Conservation (phyloP, 2,113 vertebrate genomes). For the Oryzias javanicus region DNA sequence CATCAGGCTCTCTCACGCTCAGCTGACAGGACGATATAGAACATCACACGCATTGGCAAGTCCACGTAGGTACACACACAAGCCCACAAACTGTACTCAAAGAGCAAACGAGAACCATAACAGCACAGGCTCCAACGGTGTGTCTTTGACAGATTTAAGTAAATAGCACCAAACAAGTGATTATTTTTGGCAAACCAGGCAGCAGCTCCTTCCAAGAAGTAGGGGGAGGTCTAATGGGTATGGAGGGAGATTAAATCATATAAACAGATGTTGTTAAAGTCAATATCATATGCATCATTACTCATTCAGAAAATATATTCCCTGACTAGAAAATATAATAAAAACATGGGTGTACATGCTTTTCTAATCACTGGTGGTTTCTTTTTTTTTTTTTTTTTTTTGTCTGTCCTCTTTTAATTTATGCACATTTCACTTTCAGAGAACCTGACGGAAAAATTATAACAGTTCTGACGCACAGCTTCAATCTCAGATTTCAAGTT, state of each 20-base stretch:
- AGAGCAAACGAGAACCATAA: slow-evolving; percentile 55
- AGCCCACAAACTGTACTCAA: slow-evolving; percentile 35
- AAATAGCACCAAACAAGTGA: slow-evolving; percentile 78
- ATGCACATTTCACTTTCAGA: no score
- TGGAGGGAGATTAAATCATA: slow-evolving; percentile 70
- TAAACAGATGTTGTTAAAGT: slow-evolving; percentile 78
- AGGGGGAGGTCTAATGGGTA: slow-evolving; percentile 66
- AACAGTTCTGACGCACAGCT: no score
- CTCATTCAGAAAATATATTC: slow-evolving; percentile 56
- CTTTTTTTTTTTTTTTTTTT: slow-evolving; percentile 12
- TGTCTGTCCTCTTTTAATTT: slow-evolving; percentile 4
- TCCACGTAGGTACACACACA: slow-evolving; percentile 35
- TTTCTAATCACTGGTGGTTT: slow-evolving; percentile 11
- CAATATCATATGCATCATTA: slow-evolving; percentile 74
- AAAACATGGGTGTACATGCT: slow-evolving; percentile 32
- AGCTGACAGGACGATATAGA: slow-evolving; percentile 62
- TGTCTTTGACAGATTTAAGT: slow-evolving; percentile 76
- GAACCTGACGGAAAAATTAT: no score
- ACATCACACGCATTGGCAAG: slow-evolving; percentile 47
- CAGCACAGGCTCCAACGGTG: slow-evolving; percentile 63
- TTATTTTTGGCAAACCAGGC: slow-evolving; percentile 72
- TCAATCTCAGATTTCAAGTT: no score
- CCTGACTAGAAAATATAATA: slow-evolving; percentile 37
- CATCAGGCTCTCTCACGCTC: slow-evolving; percentile 52
- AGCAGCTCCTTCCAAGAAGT: slow-evolving; percentile 67